Evolutionary conservation across 2,113 vertebrate genomes (phyloP).

Genomic region (Gallinago undulata): DNA sequence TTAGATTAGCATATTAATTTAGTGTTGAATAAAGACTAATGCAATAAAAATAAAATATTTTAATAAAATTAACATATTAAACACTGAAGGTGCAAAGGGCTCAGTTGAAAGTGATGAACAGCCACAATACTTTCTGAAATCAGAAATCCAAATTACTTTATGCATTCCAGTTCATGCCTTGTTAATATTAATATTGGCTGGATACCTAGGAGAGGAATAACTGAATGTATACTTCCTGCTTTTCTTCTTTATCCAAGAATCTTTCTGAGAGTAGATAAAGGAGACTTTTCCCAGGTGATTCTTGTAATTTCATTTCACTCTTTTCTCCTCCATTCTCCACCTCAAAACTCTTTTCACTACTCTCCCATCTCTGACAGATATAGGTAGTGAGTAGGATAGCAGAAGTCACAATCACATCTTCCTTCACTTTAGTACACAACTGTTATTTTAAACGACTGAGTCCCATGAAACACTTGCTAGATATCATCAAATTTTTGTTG

Average conservation of each 20-base stretch:
- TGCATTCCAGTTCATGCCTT: not conserved
- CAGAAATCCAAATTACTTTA: not conserved
- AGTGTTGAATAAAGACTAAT: not conserved
- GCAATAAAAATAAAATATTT: not conserved
- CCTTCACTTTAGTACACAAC: not conserved
- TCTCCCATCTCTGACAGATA: not conserved
- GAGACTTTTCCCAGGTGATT: not conserved
- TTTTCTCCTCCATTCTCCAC: not conserved
- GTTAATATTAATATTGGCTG: not conserved
- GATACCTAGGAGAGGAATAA: not conserved
- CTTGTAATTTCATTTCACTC: not conserved
- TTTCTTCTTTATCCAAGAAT: not conserved
- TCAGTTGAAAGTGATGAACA: not conserved
- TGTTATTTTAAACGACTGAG: not conserved
- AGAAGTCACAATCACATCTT: not conserved
- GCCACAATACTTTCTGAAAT: not conserved
- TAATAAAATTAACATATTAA: conserved; percentile 33
- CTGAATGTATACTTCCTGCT: not conserved
- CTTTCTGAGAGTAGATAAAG: not conserved
- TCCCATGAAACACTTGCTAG: not conserved
- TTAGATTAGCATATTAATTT: not conserved
- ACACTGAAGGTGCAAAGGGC: not conserved
- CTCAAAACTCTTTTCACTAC: not conserved
- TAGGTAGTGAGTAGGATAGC: not conserved
- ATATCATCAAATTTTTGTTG: not conserved